A percentile compares a stretch with the other conserved stretches of the same genome.
phyloP scores from a whole-genome alignment of 2,888 invertebrate genomes.

The Orthosia cruda region DNA sequence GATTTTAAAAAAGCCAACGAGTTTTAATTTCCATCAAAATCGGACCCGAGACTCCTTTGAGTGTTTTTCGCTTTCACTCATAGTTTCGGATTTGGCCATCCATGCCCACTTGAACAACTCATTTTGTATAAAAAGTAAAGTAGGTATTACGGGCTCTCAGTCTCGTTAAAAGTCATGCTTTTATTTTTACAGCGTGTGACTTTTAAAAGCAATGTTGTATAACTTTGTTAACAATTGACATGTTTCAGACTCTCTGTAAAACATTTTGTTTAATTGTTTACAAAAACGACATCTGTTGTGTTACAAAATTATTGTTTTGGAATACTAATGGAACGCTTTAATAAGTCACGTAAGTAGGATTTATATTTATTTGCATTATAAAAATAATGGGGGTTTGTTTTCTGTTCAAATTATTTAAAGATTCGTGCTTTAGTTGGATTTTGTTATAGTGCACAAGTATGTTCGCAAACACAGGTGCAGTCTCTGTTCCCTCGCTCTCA shows the following conservation, averaged over 20 bases:
- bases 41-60: too few species aligned
- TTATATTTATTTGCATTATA: constrained; percentile 14
- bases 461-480: too few species aligned
- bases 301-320: constrained; percentile 42
- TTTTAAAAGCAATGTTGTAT: constrained; percentile 23
- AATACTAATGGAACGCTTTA: constrained; percentile 31
- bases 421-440: too few species aligned
- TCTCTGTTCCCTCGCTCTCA: too few species aligned
- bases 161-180: neutral
- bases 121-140: too few species aligned
- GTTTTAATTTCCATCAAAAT: too few species aligned
- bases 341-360: constrained; percentile 28
- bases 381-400: neutral
- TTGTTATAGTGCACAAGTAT: too few species aligned
- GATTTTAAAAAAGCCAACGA: too few species aligned
- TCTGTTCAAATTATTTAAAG: neutral
- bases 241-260: constrained; percentile 19
- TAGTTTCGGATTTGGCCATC: too few species aligned
- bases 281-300: constrained; percentile 45
- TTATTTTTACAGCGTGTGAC: neutral
- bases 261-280: constrained; percentile 40
- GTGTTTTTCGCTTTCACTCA: too few species aligned
- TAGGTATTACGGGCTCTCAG: neutral
- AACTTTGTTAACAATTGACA: constrained; percentile 17
- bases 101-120: too few species aligned